Percentiles rank a stretch among this genome's conserved stretches.
phyloP scores from a whole-genome alignment of 2,888 invertebrate species.

The Crioceris asparagi region DNA sequence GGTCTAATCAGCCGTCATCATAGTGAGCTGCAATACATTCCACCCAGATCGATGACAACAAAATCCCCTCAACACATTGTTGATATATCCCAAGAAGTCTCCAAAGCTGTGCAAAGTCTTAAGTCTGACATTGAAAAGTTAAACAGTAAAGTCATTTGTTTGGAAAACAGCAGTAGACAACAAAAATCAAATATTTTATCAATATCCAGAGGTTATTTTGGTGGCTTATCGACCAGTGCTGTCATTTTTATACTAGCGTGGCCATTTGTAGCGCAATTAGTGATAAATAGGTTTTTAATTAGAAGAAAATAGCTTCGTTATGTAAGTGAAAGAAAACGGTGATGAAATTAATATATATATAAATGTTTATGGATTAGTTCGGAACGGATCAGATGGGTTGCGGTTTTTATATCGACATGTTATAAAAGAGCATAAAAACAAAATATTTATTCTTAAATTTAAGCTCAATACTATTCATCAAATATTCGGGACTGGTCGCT shows the following conservation, averaged over 20 bases:
- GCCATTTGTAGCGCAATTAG: constrained; percentile 50
- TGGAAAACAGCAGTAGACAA: constrained; percentile 34
- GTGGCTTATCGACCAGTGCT: constrained; percentile 36
- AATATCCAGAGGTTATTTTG: constrained; percentile 19
- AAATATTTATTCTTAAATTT: no score
- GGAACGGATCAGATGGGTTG: no score
- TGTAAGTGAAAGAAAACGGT: no score
- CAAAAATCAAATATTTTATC: constrained; percentile 14
- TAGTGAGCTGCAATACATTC: no score
- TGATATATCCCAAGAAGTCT: constrained; percentile 42
- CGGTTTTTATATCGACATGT: no score
- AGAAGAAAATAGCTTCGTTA: constrained; percentile 22
- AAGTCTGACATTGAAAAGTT: constrained; percentile 41
- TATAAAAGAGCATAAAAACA: no score
- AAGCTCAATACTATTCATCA: no score
- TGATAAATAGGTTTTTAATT: constrained; percentile 29
- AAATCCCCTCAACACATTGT: constrained; percentile 25
- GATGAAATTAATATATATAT: no score
- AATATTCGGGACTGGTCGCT: no score
- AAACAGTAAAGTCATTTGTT: constrained; percentile 35
- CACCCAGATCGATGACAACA: no score
- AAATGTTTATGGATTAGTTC: no score
- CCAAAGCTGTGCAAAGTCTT: constrained; percentile 40
- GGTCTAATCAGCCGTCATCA: constrained; percentile 16
- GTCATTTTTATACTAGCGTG: constrained; percentile 50